Conservation (phyloP, 92 coral and sea anemone species). For the Virgularia gustaviana region DNA sequence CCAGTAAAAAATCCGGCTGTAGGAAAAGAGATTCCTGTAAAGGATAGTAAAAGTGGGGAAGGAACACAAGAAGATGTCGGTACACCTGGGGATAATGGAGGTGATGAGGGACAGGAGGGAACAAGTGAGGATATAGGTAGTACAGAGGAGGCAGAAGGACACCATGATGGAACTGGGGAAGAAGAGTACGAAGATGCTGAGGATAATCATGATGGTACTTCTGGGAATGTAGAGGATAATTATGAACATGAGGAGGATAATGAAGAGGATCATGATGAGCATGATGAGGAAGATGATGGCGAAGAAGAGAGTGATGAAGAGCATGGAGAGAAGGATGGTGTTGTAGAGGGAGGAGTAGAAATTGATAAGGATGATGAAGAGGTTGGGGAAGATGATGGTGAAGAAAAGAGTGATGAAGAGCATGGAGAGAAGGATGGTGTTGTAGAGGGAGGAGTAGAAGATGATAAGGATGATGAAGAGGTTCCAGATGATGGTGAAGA, state of each 20-base stretch:
- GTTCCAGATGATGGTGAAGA: constrained; percentile 8
- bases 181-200: not conserved
- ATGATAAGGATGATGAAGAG: not conserved
- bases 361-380: constrained; percentile 52
- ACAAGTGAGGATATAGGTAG: not conserved
- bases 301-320: constrained; percentile 46
- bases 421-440: constrained; percentile 1
- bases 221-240: not conserved
- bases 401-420: not conserved
- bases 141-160: constrained; percentile 11
- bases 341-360: constrained; percentile 46
- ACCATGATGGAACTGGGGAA: constrained; percentile 2
- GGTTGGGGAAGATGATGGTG: constrained; percentile 13
- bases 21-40: no score
- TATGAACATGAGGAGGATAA: not conserved
- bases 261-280: constrained; percentile 18
- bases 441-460: constrained; percentile 1
- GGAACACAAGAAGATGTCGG: constrained; percentile 11
- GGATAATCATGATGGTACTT: no score
- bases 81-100: not conserved
- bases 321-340: constrained; percentile 32
- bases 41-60: not conserved
- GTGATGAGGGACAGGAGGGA: constrained; percentile 7
- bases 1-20: no score
- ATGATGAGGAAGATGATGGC: constrained; percentile 23